A percentile compares a stretch with the other conserved stretches of the same genome.
phyloP scores from a whole-genome alignment of 2,113 vertebrate genomes.

The Entomyzon cyanotis region DNA sequence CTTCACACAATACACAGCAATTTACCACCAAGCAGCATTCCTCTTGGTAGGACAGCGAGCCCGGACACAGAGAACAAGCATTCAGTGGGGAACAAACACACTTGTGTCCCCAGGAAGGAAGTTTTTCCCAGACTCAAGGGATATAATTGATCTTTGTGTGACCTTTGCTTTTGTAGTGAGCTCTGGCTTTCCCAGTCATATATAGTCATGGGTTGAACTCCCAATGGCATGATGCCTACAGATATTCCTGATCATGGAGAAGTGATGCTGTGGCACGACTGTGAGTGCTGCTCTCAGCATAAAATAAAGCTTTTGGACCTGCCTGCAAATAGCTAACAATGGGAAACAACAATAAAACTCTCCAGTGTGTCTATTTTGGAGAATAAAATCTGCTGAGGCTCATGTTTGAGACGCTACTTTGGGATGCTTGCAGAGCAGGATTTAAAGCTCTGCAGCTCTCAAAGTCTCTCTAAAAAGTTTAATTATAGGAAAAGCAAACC shows the following conservation, averaged over 20 bases:
- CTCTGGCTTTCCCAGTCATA: neutral
- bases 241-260: neutral
- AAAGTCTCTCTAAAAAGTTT: neutral
- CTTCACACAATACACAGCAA: neutral
- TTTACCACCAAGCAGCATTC: neutral
- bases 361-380: neutral
- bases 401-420: neutral
- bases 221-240: neutral
- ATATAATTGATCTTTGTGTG: neutral
- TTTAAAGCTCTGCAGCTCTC: constrained; percentile 1
- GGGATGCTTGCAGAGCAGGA: neutral
- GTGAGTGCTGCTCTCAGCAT: neutral
- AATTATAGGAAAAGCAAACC: constrained; percentile 4
- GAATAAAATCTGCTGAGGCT: constrained; percentile 39
- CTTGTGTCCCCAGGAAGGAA: neutral
- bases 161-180: neutral
- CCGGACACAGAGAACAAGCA: neutral
- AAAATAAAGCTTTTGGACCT: constrained; percentile 33
- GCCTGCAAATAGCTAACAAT: constrained; percentile 18
- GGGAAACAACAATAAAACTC: constrained; percentile 18
- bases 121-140: neutral
- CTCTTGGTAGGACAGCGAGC: neutral
- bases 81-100: neutral
- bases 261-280: neutral
- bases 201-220: neutral